Evolutionary conservation across 2,113 vertebrate species (phyloP).

Genomic region (Grammomys surdaster): DNA sequence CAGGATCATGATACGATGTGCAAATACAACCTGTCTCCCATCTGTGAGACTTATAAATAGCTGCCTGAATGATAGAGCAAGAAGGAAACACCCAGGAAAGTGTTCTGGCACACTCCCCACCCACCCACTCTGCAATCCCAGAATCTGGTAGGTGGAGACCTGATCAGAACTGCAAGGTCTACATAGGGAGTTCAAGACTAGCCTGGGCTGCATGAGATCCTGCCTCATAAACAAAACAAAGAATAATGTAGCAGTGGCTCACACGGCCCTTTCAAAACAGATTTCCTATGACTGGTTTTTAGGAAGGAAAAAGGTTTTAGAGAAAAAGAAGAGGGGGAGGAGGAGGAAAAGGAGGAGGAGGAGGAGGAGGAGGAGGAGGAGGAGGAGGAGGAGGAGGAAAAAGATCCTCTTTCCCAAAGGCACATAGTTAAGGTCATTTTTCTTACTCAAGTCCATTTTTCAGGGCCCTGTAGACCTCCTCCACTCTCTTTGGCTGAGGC

Average conservation of each 20-base stretch:
- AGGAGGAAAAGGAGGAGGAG: too few relatives aligned
- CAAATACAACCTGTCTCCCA: background rate
- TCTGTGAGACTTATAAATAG: background rate
- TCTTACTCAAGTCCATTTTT: conserved; percentile 97
- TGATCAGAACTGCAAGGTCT: background rate
- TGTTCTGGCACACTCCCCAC: too few relatives aligned
- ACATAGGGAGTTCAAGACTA: background rate
- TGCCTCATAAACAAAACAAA: background rate
- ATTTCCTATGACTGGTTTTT: background rate
- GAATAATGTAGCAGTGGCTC: background rate
- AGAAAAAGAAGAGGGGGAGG: background rate
- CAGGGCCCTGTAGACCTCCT: conserved; percentile 95
- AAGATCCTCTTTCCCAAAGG: background rate
- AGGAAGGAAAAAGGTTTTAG: background rate
- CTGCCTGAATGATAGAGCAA: background rate
- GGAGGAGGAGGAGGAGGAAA: background rate
- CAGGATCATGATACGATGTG: background rate
- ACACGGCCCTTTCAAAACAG: background rate
- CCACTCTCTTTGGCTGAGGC: conserved; percentile 95
- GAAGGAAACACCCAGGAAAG: background rate
- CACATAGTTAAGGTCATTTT: fast-evolving
- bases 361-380: background rate
- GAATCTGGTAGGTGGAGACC: background rate
- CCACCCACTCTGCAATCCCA: background rate
- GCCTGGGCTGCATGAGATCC: background rate